Evolutionary conservation across 1,140 invertebrate genomes (phyloP), one percentile per base, ranked within the genome.

Genomic region (Drosophila santomea): DNA sequence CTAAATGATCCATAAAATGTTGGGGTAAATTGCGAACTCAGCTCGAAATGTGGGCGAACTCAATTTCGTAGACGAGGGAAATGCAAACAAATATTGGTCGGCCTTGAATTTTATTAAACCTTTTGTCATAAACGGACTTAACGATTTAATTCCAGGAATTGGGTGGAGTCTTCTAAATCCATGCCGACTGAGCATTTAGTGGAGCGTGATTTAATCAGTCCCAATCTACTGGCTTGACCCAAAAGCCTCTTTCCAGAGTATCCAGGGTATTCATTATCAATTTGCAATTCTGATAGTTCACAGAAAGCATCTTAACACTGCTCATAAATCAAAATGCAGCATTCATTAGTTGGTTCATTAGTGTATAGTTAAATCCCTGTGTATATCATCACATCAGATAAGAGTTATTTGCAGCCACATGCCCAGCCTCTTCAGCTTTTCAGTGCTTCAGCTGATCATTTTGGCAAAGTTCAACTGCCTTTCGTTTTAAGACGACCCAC

Each of bases 1-100:
- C 68, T 69, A 86, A 86, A 82, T 86, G 66, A 86, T 79, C 66
- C 83, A 77, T 88, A 69, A 69, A 86, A 73, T 75, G 62, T 61
- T 74, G 62, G 48, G 15, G 35, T 36, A 72, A 73, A 56, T 66
- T 55, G 73, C 73, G 74, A 23, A 59, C 55, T 74, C 52, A 25
- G 73, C 73, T 43, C 11, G 47, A 75, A 64, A 51, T 64, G 45
- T 67, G 38, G 20, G 14, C 69, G 39, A 63, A 56, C 47, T 43
- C 54, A 67, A 74, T 58, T 74, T 60, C 3, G 48, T 36, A 45
- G 20, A 60, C 32, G 15, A 41, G 36, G 56, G 2, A 55, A 55
- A 47, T 25, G 55, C n/a, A 35, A 56, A 25, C 28, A 35, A 48
- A 48, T 44, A 32, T 7, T 17, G 8, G 12, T 20, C 36, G 67